Evolutionary conservation across 1,140 invertebrate species (phyloP), one percentile per base, ranked within the genome.

Genomic region (Diachasmimorpha longicaudata): DNA sequence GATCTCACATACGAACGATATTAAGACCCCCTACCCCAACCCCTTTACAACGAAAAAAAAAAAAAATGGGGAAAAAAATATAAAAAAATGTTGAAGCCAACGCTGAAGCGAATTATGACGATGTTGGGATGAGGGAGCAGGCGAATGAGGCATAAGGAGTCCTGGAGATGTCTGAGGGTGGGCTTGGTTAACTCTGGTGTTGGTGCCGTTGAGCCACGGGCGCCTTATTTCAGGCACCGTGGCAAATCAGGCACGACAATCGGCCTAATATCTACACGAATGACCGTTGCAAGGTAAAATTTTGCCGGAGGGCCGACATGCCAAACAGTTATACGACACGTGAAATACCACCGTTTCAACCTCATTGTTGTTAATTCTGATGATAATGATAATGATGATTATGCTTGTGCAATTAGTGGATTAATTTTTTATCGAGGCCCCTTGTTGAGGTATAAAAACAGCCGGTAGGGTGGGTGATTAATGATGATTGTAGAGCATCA

Each of bases 211-310:
- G 21, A 55, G 21, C 58, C 58, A 63, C 81, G 79, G 82, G 81
- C 82, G 81, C 82, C 79, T 85, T 85, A 85, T 85, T 84, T 84
- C 83, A 82, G 81, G 82, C 58, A 85, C 83, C 85, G 83, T 84
- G 77, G 78, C 84, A 79, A 86, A 87, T 87, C 83, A 82, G 85
- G 79, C 83, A 87, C 84, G 85, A 85, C 85, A 83, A 87, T 86
- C 81, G 84, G 80, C 83, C 84, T 84, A 85, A 86, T 87, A 85
- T 85, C 81, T 83, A 83, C 82, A 85, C 81, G 80, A 84, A 84
- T 63, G 58, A 63, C 19, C 58, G 58, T 63, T 63, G 48, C 58
- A 23, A 4, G 58, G 14, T n/a, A 21, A 16, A 31, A 13, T 25
- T 23, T 19, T 23, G 23, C 11, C 58, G 9, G 58, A 42, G 39